Evolutionary conservation across 2,888 invertebrate species (phyloP), one percentile per base, ranked within the genome.

Genomic region (Sepiola atlantica): DNA sequence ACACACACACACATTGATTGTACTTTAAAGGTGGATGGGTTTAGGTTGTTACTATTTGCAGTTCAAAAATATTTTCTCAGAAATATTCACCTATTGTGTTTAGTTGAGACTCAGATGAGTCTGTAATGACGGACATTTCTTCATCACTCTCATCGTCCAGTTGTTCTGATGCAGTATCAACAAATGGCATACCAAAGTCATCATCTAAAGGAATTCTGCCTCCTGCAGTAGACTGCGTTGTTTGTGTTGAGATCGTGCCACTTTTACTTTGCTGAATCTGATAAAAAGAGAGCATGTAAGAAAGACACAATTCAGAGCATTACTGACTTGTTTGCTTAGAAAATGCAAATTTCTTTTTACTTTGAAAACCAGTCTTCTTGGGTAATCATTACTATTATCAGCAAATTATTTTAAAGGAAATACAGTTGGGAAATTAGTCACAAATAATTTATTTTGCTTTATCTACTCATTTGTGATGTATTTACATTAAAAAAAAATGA

Each of bases 171-270:
- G 94, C 94, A 32, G 61, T 2, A 92, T 95, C 94, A 55, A 95
- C 95, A 95, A 95, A 95, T 18, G 95, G 96, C 20, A 96, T 94
- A 93, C 96, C 96, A 94, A 96, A 94, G 55, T 95, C 95, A 94
- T 96, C 95, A 94, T 96, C 95, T 45, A 95, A 94, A 28, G 45
- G 35, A 54, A 28, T 94, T 93, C 21, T 54, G 32, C 28, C 77
- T 92, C 28, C 77, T 92, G 35, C 55, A 94, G 57, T 92, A 90
- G 90, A 94, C 94, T 61, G 90, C 28, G 61, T 54, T 32, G 4
- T 94, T 77, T 24, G 94, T 93, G 35, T 35, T 57, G 21, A 32
- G 94, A 55, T 91, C 91, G 91, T 35, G 61, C 45, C 94, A 94
- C 35, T 77, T 94, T 14, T 90, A 92, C 90, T 45, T 90, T 55